Percentiles rank a stretch among this genome's conserved stretches.
Evolutionary conservation across 2,797 vertebrate genomes (phyloP).

Genomic region (Taeniopygia guttata): DNA sequence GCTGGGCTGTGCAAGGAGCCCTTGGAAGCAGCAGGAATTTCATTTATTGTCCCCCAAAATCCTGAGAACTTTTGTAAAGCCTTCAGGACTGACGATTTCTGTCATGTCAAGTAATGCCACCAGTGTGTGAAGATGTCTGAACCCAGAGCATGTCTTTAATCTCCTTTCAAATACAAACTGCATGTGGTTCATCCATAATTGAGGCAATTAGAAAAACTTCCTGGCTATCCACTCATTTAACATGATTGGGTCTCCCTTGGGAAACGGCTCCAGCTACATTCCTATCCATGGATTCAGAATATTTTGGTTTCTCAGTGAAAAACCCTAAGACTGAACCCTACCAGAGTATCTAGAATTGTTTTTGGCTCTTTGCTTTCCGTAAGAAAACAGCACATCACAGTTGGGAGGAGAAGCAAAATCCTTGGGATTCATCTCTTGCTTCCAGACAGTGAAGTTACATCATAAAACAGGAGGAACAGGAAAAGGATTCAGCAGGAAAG

Average conservation of each 20-base stretch:
- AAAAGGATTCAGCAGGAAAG: background rate
- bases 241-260: background rate
- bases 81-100: background rate
- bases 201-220: background rate
- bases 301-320: background rate
- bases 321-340: background rate
- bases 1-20: background rate
- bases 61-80: background rate
- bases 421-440: background rate
- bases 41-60: background rate
- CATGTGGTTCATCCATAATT: background rate
- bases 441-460: background rate
- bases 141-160: background rate
- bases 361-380: conserved; percentile 15
- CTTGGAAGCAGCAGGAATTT: background rate
- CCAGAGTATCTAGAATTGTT: background rate
- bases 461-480: background rate
- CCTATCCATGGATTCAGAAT: background rate
- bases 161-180: background rate
- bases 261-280: background rate
- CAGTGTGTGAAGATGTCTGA: background rate
- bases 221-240: background rate
- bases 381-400: background rate
- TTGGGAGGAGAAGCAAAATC: background rate
- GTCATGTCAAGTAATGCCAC: background rate